Evolutionary conservation across 2,797 vertebrate species (phyloP), one percentile per base, ranked within the genome.

Genomic region (Pogoniulus pusillus): DNA sequence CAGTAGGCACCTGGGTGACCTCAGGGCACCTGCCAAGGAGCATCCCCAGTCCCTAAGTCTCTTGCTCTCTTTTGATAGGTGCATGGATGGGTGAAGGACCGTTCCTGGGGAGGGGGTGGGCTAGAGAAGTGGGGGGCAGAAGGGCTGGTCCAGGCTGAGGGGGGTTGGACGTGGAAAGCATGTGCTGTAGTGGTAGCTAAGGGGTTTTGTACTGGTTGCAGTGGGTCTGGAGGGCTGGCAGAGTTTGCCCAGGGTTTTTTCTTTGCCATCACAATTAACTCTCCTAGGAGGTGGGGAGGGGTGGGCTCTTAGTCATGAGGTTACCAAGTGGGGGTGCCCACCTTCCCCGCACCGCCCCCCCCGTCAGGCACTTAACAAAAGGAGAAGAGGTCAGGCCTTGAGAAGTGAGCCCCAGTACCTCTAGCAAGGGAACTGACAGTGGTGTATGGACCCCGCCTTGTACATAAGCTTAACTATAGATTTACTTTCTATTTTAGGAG

Each of bases 401-500:
- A 84, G 35, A 82, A 87, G 64, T 6, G 55, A 95, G 63, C 94
- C 91, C 87, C 91, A 93, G 90, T 91, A 94, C 94, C 94, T 93
- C 60, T 91, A 17, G 32, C 75, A 85, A 83, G 91, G 91, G 76
- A 90, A 70, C 54, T 1, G 95, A 90, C 91, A 94, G 94, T 90
- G 85, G 87, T 91, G 94, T 94, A 72, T 63, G 3, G 3, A 91
- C 82, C 73, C 60, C 7, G 4, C 87, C 55, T 84, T 97, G 97
- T 97, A 97, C 58, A 97, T 97, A 97, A 96, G n/a, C n/a, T n/a
- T n/a, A n/a, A 96, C 97, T 96, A 97, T 90, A 97, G 95, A 97
- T 95, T 95, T 96, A 80, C 91, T 94, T 96, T 97, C 96, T 98
- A 97, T 97, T 97, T 97, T 97, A 97, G 96, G 94, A 96, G 95